phyloP scores from a whole-genome alignment of 2,797 vertebrate species.

The Crax fasciolata region DNA sequence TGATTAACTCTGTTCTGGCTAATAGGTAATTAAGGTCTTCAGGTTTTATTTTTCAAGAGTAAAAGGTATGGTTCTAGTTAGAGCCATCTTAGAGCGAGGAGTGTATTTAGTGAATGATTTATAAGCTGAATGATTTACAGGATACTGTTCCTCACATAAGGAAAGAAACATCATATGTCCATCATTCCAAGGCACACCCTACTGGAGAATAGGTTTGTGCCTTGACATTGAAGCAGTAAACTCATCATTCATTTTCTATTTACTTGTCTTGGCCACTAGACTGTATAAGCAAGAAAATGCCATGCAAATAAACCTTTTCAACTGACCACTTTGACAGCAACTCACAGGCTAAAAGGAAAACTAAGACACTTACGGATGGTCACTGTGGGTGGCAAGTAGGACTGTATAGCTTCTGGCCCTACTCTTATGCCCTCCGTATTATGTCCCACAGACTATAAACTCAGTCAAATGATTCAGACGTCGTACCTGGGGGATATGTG shows the following conservation, averaged over 20 bases:
- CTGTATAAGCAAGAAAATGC: not conserved
- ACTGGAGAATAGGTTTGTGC: not conserved
- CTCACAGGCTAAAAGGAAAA: not conserved
- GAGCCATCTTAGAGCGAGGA: not conserved
- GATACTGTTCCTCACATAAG: not conserved
- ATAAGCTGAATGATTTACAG: not conserved
- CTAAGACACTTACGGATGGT: not conserved
- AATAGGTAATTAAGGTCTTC: not conserved
- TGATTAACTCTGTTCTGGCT: not conserved
- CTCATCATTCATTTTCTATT: not conserved
- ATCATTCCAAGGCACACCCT: not conserved
- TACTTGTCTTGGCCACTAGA: not conserved
- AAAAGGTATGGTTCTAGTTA: not conserved
- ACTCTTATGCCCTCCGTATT: not conserved
- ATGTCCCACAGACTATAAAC: not conserved
- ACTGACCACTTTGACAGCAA: not conserved
- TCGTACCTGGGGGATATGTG: not conserved
- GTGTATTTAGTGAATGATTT: not conserved
- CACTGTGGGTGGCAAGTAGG: not conserved
- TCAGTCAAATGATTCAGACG: not conserved
- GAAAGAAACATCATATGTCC: not conserved
- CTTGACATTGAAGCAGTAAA: not conserved
- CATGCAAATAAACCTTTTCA: not conserved
- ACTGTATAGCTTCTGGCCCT: not conserved
- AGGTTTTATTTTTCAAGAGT: not conserved